A percentile compares a stretch with the other conserved stretches of the same genome.
Conservation (phyloP, 2,888 invertebrate genomes). For the Scrobipalpa atriplicella region DNA sequence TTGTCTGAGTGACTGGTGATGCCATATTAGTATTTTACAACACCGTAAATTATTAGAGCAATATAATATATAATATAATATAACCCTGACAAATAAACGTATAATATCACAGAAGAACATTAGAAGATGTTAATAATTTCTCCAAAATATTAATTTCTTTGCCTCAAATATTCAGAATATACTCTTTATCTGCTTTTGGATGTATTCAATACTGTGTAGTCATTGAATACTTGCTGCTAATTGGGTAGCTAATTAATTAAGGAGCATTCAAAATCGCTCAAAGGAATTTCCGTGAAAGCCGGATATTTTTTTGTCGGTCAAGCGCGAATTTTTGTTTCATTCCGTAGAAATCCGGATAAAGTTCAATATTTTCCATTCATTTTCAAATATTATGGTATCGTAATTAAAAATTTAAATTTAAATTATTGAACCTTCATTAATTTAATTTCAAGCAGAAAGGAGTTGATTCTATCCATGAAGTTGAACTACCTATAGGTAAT, state of each 20-base stretch:
- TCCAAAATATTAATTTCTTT: neutral
- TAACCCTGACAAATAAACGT: too few species aligned
- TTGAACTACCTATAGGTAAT: too few species aligned
- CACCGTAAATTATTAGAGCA: too few species aligned
- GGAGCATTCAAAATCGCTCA: slow-evolving; percentile 31
- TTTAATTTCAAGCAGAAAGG: too few species aligned
- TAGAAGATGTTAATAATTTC: too few species aligned
- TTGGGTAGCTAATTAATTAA: slow-evolving; percentile 35
- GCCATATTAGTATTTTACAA: too few species aligned
- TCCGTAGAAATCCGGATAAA: neutral
- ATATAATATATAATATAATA: too few species aligned
- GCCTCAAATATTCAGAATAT: neutral
- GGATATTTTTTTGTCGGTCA: slow-evolving; percentile 9
- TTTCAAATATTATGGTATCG: neutral
- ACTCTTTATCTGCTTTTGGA: neutral
- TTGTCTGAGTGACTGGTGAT: too few species aligned
- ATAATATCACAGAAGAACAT: too few species aligned
- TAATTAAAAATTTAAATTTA: too few species aligned
- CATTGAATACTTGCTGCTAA: slow-evolving; percentile 26
- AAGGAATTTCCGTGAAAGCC: slow-evolving; percentile 17
- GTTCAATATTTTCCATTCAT: neutral
- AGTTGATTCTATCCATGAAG: too few species aligned
- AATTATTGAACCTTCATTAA: too few species aligned
- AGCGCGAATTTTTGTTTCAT: neutral
- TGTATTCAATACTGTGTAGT: neutral